phyloP scores from a whole-genome alignment of 2,113 vertebrate species.

The Dasyornis broadbenti region DNA sequence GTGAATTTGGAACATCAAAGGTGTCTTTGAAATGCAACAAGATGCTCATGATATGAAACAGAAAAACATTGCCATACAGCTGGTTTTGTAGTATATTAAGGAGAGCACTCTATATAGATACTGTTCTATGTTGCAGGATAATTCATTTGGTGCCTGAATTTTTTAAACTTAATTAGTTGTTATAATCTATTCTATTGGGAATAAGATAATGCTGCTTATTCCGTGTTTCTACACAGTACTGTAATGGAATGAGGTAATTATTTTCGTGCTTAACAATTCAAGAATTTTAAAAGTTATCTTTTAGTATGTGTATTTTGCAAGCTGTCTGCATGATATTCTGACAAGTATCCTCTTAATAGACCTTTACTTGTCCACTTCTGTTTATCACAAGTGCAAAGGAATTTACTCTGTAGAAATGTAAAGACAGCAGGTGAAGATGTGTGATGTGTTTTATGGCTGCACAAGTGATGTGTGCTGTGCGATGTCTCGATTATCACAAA shows the following conservation, averaged over 20 bases:
- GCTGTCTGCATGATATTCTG: slow-evolving; percentile 67
- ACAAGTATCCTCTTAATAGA: slow-evolving; percentile 42
- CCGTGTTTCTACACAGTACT: slow-evolving; percentile 54
- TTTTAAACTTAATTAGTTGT: slow-evolving; percentile 48
- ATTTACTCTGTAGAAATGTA: slow-evolving; percentile 11
- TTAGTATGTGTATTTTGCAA: slow-evolving; percentile 60
- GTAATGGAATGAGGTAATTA: slow-evolving; percentile 62
- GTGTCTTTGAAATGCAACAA: neutral
- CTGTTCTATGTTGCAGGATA: slow-evolving; percentile 22
- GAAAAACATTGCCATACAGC: neutral
- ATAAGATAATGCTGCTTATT: slow-evolving; percentile 62
- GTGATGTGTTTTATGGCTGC: slow-evolving; percentile 46
- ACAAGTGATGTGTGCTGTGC: slow-evolving; percentile 37
- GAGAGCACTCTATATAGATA: slow-evolving; percentile 31
- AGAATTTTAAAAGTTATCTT: slow-evolving; percentile 28
- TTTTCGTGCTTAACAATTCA: slow-evolving; percentile 53
- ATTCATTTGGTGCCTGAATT: slow-evolving; percentile 52
- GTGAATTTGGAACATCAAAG: neutral
- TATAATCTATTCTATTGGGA: slow-evolving; percentile 30
- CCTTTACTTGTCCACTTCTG: slow-evolving; percentile 52
- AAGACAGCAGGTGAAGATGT: slow-evolving; percentile 32
- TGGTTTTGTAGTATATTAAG: slow-evolving; percentile 30
- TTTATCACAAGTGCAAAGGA: slow-evolving; percentile 53
- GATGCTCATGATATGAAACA: neutral
- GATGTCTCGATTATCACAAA: slow-evolving; percentile 71